These are phyloP conservation scores for Ascaphus truei DNA, from an alignment of 2,113 vertebrate genomes.

Conservation along the genomic window DNA sequence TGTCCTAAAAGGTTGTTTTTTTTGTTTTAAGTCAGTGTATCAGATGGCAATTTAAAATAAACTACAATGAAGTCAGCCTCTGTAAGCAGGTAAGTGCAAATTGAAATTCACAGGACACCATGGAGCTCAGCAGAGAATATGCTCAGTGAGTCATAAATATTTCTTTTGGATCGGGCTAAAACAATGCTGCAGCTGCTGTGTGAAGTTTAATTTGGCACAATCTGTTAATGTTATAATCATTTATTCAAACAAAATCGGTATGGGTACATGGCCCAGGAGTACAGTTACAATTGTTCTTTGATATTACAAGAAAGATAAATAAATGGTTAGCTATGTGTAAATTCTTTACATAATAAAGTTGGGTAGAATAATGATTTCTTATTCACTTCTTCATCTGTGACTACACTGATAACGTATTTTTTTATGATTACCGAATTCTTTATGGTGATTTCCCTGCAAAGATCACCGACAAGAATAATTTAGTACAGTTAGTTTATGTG, in stretches of 20 bases:
- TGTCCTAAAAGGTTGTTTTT: slow-evolving; percentile 28
- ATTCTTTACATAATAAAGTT: background rate
- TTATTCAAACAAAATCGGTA: slow-evolving; percentile 5
- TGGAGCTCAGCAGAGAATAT: slow-evolving; percentile 5
- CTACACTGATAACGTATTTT: no score
- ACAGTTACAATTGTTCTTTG: background rate
- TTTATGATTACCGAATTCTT: no score
- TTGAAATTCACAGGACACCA: slow-evolving; percentile 4
- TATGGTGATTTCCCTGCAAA: no score
- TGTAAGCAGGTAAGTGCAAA: slow-evolving; percentile 30
- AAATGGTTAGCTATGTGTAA: background rate
- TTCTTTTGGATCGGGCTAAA: slow-evolving; percentile 30
- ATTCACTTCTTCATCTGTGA: no score
- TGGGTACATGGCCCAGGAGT: background rate
- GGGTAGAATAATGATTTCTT: background rate
- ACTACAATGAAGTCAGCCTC: slow-evolving; percentile 28
- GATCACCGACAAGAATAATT: no score
- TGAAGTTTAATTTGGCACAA: slow-evolving; percentile 29
- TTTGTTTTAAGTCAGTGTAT: slow-evolving; percentile 23
- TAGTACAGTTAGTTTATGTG: no score
- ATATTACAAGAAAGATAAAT: background rate
- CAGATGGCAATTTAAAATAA: slow-evolving; percentile 19
- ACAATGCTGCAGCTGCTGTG: slow-evolving; percentile 21
- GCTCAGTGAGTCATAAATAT: slow-evolving; percentile 28
- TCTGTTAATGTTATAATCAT: slow-evolving; percentile 13